Conservation (phyloP, 2,888 invertebrate species). For the Alloplasta piceator region DNA sequence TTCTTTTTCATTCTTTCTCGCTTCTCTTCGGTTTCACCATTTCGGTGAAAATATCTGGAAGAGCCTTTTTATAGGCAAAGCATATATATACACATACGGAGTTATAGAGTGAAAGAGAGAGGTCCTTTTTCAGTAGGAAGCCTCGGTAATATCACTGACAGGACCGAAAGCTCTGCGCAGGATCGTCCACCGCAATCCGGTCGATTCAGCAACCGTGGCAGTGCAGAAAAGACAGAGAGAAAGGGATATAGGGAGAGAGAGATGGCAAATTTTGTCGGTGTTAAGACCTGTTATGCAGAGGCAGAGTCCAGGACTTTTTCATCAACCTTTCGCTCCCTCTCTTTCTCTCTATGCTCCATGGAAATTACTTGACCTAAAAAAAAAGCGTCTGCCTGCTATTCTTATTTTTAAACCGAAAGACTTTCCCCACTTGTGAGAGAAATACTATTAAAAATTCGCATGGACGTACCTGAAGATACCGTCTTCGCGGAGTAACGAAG, state of each 20-base stretch:
- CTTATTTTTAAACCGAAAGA: background rate
- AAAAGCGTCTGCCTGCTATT: conserved; percentile 16
- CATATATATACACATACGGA: conserved; percentile 32
- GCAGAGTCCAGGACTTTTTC: conserved; percentile 21
- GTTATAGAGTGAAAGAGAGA: conserved; percentile 40
- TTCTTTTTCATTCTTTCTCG: conserved; percentile 34
- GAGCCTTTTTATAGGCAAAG: conserved; percentile 19
- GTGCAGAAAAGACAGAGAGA: conserved; percentile 51
- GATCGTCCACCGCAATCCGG: conserved; percentile 65
- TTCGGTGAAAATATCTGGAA: conserved; percentile 41
- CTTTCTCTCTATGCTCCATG: conserved; percentile 25
- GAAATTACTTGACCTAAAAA: conserved; percentile 33
- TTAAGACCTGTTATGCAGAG: conserved; percentile 58
- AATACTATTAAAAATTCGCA: no score
- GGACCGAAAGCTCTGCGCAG: conserved; percentile 63
- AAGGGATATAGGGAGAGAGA: conserved; percentile 15
- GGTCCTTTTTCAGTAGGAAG: conserved; percentile 57
- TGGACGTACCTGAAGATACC: no score
- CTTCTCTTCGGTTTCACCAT: conserved; percentile 44
- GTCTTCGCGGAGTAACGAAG: no score
- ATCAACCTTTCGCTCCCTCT: conserved; percentile 8
- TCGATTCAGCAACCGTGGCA: conserved; percentile 66
- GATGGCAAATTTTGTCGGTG: conserved; percentile 22
- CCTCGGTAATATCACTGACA: conserved; percentile 58
- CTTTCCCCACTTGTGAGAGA: no score